Evolutionary conservation across 2,888 invertebrate genomes (phyloP).

Genomic region (Athrips mouffetella): DNA sequence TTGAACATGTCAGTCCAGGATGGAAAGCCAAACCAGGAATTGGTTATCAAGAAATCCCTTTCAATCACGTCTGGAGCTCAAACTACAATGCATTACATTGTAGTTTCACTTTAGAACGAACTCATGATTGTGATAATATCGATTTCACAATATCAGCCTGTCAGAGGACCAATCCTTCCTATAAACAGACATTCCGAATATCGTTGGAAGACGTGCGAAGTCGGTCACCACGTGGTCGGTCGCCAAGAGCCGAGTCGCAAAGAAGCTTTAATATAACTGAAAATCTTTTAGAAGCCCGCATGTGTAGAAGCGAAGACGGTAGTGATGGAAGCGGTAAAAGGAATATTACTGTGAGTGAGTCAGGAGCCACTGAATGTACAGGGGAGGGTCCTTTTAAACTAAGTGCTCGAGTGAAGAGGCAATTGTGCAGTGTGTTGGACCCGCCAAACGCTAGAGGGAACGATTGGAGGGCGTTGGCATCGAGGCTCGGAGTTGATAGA

Average conservation of each 20-base stretch:
- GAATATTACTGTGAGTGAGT: conserved; percentile 78
- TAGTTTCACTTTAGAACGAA: conserved; percentile 89
- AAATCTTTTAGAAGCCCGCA: conserved; percentile 66
- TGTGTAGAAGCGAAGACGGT: conserved; percentile 69
- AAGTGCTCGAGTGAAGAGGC: conserved; percentile 75
- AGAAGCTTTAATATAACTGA: conserved; percentile 72
- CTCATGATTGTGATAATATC: conserved; percentile 76
- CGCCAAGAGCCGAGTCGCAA: conserved; percentile 68
- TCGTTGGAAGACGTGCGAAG: conserved; percentile 66
- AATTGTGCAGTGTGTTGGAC: conserved; percentile 85
- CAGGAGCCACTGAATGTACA: conserved; percentile 80
- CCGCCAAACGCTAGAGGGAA: conserved; percentile 94
- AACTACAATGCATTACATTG: conserved; percentile 93
- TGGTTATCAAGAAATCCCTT: conserved; percentile 92
- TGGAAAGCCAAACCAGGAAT: conserved; percentile 94
- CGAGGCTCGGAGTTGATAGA: conserved; percentile 93
- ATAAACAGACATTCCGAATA: conserved; percentile 73
- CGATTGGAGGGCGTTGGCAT: conserved; percentile 98
- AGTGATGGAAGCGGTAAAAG: conserved; percentile 68
- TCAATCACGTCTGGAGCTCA: conserved; percentile 93
- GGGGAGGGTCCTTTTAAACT: conserved; percentile 80
- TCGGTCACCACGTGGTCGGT: conserved; percentile 66
- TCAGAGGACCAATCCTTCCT: conserved; percentile 71
- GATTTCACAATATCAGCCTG: conserved; percentile 69
- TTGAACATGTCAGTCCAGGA: conserved; percentile 92